Conservation (phyloP, 2,888 invertebrate species). For the Cerceris rybyensis region DNA sequence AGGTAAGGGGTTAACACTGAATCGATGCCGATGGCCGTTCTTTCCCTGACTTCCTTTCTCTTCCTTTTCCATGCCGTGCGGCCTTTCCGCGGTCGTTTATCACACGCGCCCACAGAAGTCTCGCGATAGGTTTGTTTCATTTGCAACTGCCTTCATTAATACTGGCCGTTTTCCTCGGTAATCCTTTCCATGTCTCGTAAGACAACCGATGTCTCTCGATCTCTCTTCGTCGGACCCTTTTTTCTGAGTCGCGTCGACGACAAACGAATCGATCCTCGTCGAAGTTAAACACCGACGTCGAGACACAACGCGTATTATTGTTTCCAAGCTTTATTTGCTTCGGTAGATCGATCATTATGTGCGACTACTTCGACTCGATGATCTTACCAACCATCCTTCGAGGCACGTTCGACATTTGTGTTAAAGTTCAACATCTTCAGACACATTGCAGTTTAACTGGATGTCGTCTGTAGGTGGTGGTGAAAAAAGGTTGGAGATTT, state of each 20-base stretch:
- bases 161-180: conserved; percentile 43
- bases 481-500: no score
- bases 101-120: conserved; percentile 43
- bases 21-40: conserved; percentile 44
- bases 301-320: background rate
- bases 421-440: no score
- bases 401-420: no score
- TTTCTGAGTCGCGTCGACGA: conserved; percentile 11
- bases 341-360: background rate
- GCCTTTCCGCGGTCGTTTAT: conserved; percentile 50
- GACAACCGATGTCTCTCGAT: conserved; percentile 51
- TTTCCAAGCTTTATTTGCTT: background rate
- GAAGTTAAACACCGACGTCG: conserved; percentile 17
- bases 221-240: conserved; percentile 24
- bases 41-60: conserved; percentile 38
- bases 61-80: conserved; percentile 11
- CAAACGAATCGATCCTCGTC: conserved; percentile 23
- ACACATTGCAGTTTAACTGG: no score
- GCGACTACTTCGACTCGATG: no score
- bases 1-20: conserved; percentile 15
- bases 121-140: conserved; percentile 64
- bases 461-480: no score
- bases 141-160: conserved; percentile 65
- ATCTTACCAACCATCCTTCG: no score
- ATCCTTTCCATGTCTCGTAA: conserved; percentile 44